Conservation (phyloP, 1,140 invertebrate genomes). For the Lepidurus packardi region DNA sequence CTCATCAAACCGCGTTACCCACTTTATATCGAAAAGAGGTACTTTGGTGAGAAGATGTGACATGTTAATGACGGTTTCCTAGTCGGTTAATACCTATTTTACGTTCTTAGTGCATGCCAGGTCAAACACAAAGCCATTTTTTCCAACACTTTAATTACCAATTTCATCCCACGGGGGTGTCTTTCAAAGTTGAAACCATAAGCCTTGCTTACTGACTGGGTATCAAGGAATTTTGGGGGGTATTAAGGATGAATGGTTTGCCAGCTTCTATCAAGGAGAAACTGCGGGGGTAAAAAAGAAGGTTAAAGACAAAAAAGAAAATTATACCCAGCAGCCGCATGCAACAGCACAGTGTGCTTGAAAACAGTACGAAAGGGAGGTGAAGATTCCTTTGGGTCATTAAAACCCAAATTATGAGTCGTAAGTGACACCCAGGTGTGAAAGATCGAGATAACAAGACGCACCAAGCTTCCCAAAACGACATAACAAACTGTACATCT, state of each 20-base stretch:
- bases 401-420: conserved; percentile 2
- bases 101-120: neutral
- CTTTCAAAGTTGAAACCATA: neutral
- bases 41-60: neutral
- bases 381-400: conserved; percentile 7
- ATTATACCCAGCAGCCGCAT: neutral
- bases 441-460: neutral
- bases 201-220: neutral
- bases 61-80: neutral
- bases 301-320: neutral
- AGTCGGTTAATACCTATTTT: neutral
- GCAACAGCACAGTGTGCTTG: neutral
- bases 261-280: neutral
- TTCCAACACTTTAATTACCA: conserved; percentile 8
- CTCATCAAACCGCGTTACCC: neutral
- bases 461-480: neutral
- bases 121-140: conserved; percentile 15
- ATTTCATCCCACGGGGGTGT: neutral
- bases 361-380: neutral
- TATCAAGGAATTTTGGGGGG: neutral
- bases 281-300: neutral
- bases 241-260: conserved; percentile 1
- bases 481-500: neutral
- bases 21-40: neutral
- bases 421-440: conserved; percentile 13